Evolutionary conservation across 1,140 invertebrate genomes (phyloP).

Genomic region (Drosophila parvula): DNA sequence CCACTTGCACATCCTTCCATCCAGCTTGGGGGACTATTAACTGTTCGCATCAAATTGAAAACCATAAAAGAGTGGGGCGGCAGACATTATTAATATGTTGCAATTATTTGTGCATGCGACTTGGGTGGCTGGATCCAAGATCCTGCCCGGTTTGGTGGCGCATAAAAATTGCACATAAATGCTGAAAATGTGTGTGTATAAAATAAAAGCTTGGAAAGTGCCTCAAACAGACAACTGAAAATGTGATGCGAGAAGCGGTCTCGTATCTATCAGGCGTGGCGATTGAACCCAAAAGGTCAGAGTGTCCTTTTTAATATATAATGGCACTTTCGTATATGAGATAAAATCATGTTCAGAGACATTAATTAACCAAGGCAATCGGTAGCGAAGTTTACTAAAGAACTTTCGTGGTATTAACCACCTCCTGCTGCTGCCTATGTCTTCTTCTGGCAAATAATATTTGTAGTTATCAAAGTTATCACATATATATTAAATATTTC

Average conservation of each 20-base stretch:
- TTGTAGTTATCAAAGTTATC: no score
- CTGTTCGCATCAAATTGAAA: slow-evolving; percentile 63
- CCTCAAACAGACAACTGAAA: slow-evolving; percentile 16
- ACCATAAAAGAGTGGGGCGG: slow-evolving; percentile 37
- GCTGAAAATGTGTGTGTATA: slow-evolving; percentile 22
- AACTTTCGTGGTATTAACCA: no score
- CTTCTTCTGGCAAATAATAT: no score
- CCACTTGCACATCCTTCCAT: slow-evolving; percentile 5
- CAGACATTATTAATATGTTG: slow-evolving; percentile 66
- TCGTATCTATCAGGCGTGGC: slow-evolving; percentile 18
- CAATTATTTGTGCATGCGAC: slow-evolving; percentile 65
- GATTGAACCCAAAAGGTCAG: slow-evolving; percentile 19
- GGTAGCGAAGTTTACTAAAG: no score
- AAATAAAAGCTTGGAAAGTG: slow-evolving; percentile 12
- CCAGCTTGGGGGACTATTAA: slow-evolving; percentile 57
- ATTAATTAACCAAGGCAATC: neutral
- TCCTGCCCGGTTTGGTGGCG: slow-evolving; percentile 12
- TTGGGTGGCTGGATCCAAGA: neutral
- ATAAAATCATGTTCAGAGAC: neutral
- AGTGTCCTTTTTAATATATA: neutral
- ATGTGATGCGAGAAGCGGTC: slow-evolving; percentile 6
- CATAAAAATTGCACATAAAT: slow-evolving; percentile 51
- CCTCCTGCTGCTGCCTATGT: no score
- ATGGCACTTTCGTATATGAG: neutral
- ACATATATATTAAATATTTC: no score